Evolutionary conservation across 2,113 vertebrate species (phyloP).

Genomic region (Chelonoidis abingdonii): DNA sequence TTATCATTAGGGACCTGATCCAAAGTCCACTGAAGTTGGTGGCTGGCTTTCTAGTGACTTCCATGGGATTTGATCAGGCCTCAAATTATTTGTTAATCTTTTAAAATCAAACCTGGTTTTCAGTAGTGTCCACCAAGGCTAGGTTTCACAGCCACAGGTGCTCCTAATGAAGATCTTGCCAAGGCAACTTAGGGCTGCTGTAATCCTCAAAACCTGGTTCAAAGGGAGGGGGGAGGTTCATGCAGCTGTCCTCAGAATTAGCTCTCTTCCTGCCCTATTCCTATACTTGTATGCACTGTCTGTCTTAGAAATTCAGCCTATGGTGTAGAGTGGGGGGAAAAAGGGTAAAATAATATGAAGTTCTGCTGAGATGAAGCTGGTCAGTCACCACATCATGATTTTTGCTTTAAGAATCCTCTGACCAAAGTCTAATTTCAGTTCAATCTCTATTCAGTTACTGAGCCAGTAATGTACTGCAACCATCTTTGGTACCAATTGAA

Average conservation of each 20-base stretch:
- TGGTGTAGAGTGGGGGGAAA: not conserved
- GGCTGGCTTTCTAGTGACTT: slow-evolving; percentile 29
- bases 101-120: slow-evolving; percentile 3
- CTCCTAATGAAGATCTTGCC: not conserved
- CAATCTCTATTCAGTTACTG: not conserved
- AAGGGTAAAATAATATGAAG: not conserved
- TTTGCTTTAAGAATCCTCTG: not conserved
- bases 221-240: not conserved
- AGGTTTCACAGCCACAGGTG: not conserved
- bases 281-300: not conserved
- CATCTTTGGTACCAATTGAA: not conserved
- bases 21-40: slow-evolving; percentile 47
- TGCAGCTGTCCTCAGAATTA: not conserved
- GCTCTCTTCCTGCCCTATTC: not conserved
- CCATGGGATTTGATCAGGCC: not conserved
- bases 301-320: not conserved
- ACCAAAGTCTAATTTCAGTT: not conserved
- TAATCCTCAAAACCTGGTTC: not conserved
- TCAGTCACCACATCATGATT: not conserved
- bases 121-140: not conserved
- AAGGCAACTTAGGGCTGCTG: not conserved
- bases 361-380: not conserved
- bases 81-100: not conserved
- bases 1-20: slow-evolving; percentile 55
- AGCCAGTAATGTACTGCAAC: not conserved